phyloP scores from a whole-genome alignment of 1,140 invertebrate genomes.

The Panagrolaimus sp. region DNA sequence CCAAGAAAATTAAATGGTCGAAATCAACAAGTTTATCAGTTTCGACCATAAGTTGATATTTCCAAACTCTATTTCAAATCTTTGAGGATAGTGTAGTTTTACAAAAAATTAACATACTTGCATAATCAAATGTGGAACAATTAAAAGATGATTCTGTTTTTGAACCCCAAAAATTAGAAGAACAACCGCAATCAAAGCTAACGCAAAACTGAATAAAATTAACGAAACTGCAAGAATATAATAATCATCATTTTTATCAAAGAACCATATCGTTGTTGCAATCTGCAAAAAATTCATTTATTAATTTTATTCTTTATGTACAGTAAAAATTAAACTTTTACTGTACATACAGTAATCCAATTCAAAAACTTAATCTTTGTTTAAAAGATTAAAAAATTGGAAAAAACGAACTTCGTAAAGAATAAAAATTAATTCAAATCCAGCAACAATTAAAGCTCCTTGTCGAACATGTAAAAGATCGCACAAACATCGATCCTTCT shows the following conservation, averaged over 20 bases:
- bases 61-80: too few relatives aligned
- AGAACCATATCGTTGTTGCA: conserved; percentile 22
- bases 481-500: conserved; percentile 24
- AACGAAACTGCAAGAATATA: conserved; percentile 33
- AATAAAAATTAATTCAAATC: conserved; percentile 30
- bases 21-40: too few relatives aligned
- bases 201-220: conserved; percentile 32
- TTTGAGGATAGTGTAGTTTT: too few relatives aligned
- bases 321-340: conserved; percentile 19
- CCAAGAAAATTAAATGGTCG: too few relatives aligned
- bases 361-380: too few relatives aligned
- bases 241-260: conserved; percentile 35
- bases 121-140: conserved; percentile 36
- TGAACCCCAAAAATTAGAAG: conserved; percentile 29
- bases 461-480: conserved; percentile 19
- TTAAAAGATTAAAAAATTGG: neutral
- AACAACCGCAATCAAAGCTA: conserved; percentile 32
- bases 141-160: conserved; percentile 31
- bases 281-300: conserved; percentile 26
- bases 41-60: too few relatives aligned
- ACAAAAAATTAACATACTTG: conserved; percentile 33
- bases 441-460: conserved; percentile 28
- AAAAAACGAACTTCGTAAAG: conserved; percentile 36
- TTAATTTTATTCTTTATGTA: conserved; percentile 1
- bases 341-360: conserved; percentile 20